A percentile compares a stretch with the other conserved stretches of the same genome.
These are phyloP conservation scores for Probaryconus sp. DNA, from an alignment of 1,140 invertebrate genomes.

Conservation along the genomic window DNA sequence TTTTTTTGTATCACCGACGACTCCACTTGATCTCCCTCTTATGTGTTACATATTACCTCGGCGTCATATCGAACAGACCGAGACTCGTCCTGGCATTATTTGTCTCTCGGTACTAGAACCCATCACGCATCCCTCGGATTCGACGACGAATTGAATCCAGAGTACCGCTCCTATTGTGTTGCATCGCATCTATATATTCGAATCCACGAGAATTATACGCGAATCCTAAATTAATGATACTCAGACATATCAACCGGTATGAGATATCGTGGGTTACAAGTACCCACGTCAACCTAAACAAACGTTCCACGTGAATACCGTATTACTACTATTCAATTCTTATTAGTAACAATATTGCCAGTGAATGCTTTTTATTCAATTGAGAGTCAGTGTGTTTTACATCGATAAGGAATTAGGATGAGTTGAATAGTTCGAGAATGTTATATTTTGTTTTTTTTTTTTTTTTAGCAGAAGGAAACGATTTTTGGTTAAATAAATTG, in stretches of 20 bases:
- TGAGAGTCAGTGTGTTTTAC: too few relatives aligned
- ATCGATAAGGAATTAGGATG: too few relatives aligned
- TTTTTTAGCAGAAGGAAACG: too few relatives aligned
- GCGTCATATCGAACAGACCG: constrained; percentile 49
- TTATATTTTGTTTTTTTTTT: too few relatives aligned
- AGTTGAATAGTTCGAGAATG: too few relatives aligned
- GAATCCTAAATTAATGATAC: constrained; percentile 51
- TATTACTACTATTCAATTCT: constrained; percentile 25
- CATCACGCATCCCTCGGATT: constrained; percentile 50
- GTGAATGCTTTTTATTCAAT: not conserved
- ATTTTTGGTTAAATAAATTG: too few relatives aligned
- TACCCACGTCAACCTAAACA: constrained; percentile 10
- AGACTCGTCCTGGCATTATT: constrained; percentile 48
- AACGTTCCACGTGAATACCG: constrained; percentile 9
- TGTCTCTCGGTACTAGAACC: constrained; percentile 43
- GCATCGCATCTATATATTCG: constrained; percentile 35
- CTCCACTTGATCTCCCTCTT: constrained; percentile 39
- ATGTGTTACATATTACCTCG: constrained; percentile 50
- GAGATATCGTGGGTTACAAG: constrained; percentile 15
- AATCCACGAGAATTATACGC: constrained; percentile 39
- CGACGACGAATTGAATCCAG: constrained; percentile 47
- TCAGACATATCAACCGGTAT: constrained; percentile 26
- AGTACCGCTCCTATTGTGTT: constrained; percentile 40
- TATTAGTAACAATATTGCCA: constrained; percentile 18
- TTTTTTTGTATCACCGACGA: constrained; percentile 20